phyloP scores from a whole-genome alignment of 2,888 invertebrate genomes.

The Zele albiditarsus region DNA sequence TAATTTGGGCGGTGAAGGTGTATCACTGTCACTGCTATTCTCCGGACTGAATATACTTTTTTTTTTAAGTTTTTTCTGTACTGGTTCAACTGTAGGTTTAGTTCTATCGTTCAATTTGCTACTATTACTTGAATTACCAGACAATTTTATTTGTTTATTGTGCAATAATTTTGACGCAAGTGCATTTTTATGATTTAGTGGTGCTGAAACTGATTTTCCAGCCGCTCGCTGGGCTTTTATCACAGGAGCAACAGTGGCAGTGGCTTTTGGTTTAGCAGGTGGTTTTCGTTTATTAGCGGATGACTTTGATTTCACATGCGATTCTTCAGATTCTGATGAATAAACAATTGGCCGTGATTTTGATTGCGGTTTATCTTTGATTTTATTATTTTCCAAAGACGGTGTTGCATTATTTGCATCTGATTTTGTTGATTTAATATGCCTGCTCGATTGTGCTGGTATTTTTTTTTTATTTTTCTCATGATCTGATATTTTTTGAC shows the following conservation, averaged over 20 bases:
- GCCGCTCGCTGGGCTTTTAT: slow-evolving; percentile 74
- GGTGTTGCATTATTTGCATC: slow-evolving; percentile 54
- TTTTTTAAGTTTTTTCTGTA: slow-evolving; percentile 76
- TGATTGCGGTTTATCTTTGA: slow-evolving; percentile 61
- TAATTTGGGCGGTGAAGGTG: slow-evolving; percentile 71
- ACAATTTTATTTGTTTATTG: slow-evolving; percentile 61
- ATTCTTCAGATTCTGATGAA: slow-evolving; percentile 70
- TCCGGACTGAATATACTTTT: slow-evolving; percentile 90
- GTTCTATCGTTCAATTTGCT: slow-evolving; percentile 50
- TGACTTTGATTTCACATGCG: slow-evolving; percentile 65
- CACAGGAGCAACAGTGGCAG: slow-evolving; percentile 77
- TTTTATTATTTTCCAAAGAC: slow-evolving; percentile 58
- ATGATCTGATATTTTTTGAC: slow-evolving; percentile 67
- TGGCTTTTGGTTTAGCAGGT: slow-evolving; percentile 78
- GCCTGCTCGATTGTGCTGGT: slow-evolving; percentile 53
- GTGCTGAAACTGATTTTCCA: slow-evolving; percentile 66
- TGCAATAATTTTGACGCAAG: slow-evolving; percentile 62
- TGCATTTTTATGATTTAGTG: slow-evolving; percentile 62
- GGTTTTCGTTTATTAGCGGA: slow-evolving; percentile 73
- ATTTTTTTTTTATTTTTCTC: slow-evolving; percentile 66
- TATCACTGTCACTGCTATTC: slow-evolving; percentile 81
- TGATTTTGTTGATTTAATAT: slow-evolving; percentile 63
- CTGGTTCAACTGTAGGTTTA: slow-evolving; percentile 57
- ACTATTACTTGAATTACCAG: slow-evolving; percentile 51
- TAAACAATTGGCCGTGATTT: slow-evolving; percentile 64